phyloP scores from a whole-genome alignment of 2,797 vertebrate genomes.

The Lutjanus campechanus region DNA sequence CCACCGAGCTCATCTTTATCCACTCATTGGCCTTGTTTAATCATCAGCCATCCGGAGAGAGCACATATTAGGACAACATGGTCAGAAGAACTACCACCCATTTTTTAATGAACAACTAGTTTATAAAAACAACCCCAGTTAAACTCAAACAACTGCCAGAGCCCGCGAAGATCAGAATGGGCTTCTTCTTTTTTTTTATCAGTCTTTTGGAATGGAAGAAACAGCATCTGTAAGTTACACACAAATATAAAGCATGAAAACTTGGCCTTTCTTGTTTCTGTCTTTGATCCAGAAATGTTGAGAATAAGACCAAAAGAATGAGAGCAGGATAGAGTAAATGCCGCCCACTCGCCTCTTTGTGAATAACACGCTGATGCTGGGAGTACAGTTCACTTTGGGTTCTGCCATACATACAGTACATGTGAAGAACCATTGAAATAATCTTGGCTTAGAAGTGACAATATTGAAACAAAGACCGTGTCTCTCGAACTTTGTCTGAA shows the following conservation, averaged over 20 bases:
- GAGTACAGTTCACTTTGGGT: slow-evolving; percentile 65
- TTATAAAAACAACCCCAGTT: slow-evolving; percentile 64
- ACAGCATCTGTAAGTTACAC: slow-evolving; percentile 80
- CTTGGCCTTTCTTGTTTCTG: slow-evolving; percentile 78
- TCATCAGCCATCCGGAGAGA: slow-evolving; percentile 60
- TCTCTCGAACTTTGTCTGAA: slow-evolving; percentile 55
- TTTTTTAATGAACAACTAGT: slow-evolving; percentile 68
- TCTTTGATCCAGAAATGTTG: slow-evolving; percentile 81
- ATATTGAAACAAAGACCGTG: slow-evolving; percentile 57
- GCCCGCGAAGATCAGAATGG: slow-evolving; percentile 68
- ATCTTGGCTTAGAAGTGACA: slow-evolving; percentile 74
- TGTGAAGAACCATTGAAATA: slow-evolving; percentile 57
- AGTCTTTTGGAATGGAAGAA: slow-evolving; percentile 75
- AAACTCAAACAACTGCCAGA: slow-evolving; percentile 67
- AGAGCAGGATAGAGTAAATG: slow-evolving; percentile 75
- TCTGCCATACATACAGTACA: slow-evolving; percentile 56
- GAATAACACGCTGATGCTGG: slow-evolving; percentile 65
- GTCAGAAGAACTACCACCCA: slow-evolving; percentile 45
- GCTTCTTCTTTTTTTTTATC: slow-evolving; percentile 56
- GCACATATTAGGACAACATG: slow-evolving; percentile 54
- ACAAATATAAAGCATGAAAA: slow-evolving; percentile 75
- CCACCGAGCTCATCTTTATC: slow-evolving; percentile 55
- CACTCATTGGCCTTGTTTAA: slow-evolving; percentile 66
- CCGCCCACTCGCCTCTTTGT: slow-evolving; percentile 77
- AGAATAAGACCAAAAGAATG: slow-evolving; percentile 76